Evolutionary conservation across 2,888 invertebrate species (phyloP).

Genomic region (Stegana nigrithorax): DNA sequence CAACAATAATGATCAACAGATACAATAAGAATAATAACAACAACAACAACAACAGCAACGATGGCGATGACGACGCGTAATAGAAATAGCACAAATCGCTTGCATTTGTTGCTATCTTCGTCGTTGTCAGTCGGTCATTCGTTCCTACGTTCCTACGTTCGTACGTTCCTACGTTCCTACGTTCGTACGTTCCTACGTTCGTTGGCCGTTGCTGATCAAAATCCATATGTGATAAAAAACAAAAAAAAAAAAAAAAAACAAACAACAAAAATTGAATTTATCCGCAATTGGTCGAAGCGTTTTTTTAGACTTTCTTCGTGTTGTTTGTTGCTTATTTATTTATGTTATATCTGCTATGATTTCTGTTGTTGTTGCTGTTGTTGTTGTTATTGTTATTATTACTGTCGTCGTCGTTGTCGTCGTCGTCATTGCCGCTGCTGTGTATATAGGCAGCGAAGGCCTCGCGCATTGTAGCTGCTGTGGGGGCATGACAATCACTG

Average conservation of each 20-base stretch:
- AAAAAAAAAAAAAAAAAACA: no score
- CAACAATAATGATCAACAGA: constrained; percentile 38
- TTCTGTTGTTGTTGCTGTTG: constrained; percentile 1
- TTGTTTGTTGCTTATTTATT: constrained; percentile 7
- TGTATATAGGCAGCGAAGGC: background rate
- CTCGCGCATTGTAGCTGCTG: constrained; percentile 20
- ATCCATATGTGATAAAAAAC: constrained; percentile 64
- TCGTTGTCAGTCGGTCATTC: constrained; percentile 15
- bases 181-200: background rate
- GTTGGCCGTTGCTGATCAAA: constrained; percentile 40
- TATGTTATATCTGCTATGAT: no score
- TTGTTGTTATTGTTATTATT: background rate
- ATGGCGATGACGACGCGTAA: constrained; percentile 2
- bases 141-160: no score
- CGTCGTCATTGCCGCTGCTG: background rate
- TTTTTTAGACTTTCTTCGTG: background rate
- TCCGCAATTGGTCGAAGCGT: constrained; percentile 62
- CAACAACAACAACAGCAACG: constrained; percentile 28
- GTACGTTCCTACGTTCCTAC: no score
- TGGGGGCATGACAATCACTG: constrained; percentile 44
- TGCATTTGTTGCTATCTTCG: constrained; percentile 22
- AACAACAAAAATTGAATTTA: constrained; percentile 66
- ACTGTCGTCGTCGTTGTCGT: background rate
- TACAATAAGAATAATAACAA: constrained; percentile 30
- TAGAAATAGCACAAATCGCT: constrained; percentile 16